These are phyloP conservation scores for Mesorhabditis belari DNA, from an alignment of 2,888 invertebrate genomes.

Conservation along the genomic window DNA sequence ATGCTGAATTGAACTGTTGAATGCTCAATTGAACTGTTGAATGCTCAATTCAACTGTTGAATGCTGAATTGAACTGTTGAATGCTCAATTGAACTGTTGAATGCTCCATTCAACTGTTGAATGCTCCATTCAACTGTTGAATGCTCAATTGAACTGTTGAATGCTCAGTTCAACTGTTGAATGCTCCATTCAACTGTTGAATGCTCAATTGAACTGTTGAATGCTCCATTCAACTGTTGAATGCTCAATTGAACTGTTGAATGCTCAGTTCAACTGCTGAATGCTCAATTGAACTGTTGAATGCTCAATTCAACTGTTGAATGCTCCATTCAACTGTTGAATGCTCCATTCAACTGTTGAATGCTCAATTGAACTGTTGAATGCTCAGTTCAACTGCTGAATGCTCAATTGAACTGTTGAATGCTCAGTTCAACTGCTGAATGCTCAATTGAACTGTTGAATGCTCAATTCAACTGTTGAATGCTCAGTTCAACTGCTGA, in stretches of 20 bases:
- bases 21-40: not conserved
- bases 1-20: not conserved
- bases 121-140: not conserved
- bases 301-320: not conserved
- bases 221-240: not conserved
- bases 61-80: not conserved
- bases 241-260: not conserved
- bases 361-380: not conserved
- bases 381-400: not conserved
- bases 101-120: not conserved
- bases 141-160: not conserved
- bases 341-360: not conserved
- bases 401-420: not conserved
- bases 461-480: too few relatives aligned
- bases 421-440: not conserved
- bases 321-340: too few relatives aligned
- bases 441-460: not conserved
- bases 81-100: not conserved
- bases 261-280: not conserved
- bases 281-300: not conserved
- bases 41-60: not conserved
- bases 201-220: too few relatives aligned
- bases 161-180: not conserved
- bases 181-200: not conserved
- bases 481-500: not conserved